Evolutionary conservation across 2,113 vertebrate genomes (phyloP).

Genomic region (Misgurnus mizolepis): DNA sequence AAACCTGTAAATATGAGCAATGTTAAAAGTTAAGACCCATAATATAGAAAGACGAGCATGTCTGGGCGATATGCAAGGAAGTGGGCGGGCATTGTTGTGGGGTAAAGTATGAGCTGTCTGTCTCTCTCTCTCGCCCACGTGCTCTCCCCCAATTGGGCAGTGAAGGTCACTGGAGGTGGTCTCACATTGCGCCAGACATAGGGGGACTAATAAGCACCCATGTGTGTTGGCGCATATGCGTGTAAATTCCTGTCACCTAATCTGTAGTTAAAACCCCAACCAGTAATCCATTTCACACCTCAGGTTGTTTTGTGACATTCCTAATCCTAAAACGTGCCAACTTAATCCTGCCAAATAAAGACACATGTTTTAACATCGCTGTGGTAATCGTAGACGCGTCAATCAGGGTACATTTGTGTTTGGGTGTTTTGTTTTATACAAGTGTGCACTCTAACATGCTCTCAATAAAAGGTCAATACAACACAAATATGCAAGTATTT

Average conservation of each 20-base stretch:
- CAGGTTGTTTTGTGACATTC: slow-evolving; percentile 30
- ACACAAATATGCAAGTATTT: too few relatives aligned
- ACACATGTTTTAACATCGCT: not conserved
- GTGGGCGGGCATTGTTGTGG: slow-evolving; percentile 12
- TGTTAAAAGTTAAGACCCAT: not conserved
- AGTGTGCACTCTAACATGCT: too few relatives aligned
- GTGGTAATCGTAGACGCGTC: slow-evolving; percentile 9
- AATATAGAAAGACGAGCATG: not conserved
- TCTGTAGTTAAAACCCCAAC: slow-evolving; percentile 16
- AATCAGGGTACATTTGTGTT: not conserved
- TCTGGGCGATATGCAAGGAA: not conserved
- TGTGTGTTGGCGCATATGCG: not conserved
- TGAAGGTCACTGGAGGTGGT: slow-evolving; percentile 50
- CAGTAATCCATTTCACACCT: slow-evolving; percentile 34
- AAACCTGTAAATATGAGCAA: not conserved
- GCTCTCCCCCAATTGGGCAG: not conserved
- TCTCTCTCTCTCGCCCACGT: slow-evolving; percentile 34
- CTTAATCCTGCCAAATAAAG: slow-evolving; percentile 36
- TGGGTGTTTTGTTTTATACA: not conserved
- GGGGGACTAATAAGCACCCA: not conserved
- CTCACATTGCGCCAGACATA: not conserved
- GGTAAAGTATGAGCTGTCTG: not conserved
- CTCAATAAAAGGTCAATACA: too few relatives aligned
- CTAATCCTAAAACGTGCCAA: slow-evolving; percentile 16
- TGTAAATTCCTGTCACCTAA: slow-evolving; percentile 28